Percentiles rank a stretch among this genome's conserved stretches.
These are phyloP conservation scores for Ennomos fuscantarius DNA, from an alignment of 2,888 invertebrate genomes.

Conservation along the genomic window DNA sequence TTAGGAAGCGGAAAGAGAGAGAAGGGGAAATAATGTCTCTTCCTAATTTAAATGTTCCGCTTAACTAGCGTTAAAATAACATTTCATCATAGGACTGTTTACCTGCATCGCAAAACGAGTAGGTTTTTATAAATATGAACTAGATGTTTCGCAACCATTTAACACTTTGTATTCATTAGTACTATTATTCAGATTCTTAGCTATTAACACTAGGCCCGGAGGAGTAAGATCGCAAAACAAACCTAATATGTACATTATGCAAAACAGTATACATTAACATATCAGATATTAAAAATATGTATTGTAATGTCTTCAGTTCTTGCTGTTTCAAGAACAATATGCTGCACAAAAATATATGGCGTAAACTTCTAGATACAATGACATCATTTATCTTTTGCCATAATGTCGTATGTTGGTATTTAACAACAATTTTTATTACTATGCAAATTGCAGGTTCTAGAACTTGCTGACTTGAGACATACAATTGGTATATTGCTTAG, in stretches of 20 bases:
- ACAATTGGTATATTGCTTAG: slow-evolving; percentile 12
- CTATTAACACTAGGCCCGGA: slow-evolving; percentile 34
- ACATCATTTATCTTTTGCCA: slow-evolving; percentile 28
- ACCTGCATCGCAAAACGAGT: neutral
- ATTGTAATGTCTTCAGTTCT: neutral
- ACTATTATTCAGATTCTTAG: slow-evolving; percentile 29
- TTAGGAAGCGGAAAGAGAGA: no score
- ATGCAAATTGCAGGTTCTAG: slow-evolving; percentile 12
- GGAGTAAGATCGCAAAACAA: slow-evolving; percentile 27
- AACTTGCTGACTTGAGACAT: slow-evolving; percentile 6
- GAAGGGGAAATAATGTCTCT: slow-evolving; percentile 23
- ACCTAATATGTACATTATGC: slow-evolving; percentile 26
- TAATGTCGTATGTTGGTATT: slow-evolving; percentile 13
- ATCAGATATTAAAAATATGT: neutral
- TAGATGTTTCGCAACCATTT: slow-evolving; percentile 43
- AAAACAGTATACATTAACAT: slow-evolving; percentile 16
- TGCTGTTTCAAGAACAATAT: slow-evolving; percentile 7
- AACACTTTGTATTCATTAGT: slow-evolving; percentile 46
- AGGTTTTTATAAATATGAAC: slow-evolving; percentile 19
- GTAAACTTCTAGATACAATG: slow-evolving; percentile 20
- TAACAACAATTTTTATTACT: slow-evolving; percentile 9
- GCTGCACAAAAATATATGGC: slow-evolving; percentile 20
- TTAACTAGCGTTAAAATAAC: neutral
- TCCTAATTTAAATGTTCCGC: slow-evolving; percentile 29
- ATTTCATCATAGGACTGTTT: no score